A percentile compares a stretch with the other conserved stretches of the same genome.
Conservation (phyloP, 2,797 vertebrate species). For the Euphonia xanthogaster region DNA sequence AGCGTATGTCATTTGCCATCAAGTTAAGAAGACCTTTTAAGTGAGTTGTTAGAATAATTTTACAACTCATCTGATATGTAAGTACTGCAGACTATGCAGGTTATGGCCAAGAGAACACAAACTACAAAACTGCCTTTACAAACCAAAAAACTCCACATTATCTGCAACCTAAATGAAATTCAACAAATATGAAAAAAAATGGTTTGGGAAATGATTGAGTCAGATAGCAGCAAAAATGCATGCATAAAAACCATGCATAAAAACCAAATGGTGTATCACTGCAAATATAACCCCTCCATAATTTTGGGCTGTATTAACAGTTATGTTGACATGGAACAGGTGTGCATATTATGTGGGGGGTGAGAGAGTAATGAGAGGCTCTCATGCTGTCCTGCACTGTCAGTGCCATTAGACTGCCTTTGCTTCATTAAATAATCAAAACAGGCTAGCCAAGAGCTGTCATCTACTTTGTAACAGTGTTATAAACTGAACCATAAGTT, state of each 20-base stretch:
- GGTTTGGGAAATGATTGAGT: neutral
- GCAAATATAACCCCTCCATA: accelerated
- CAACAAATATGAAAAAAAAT: neutral
- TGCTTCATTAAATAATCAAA: neutral
- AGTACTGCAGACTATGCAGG: neutral
- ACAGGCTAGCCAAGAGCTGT: neutral
- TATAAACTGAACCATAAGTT: neutral
- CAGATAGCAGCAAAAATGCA: neutral
- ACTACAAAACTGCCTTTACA: neutral
- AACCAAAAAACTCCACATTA: neutral
- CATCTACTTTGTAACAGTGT: accelerated
- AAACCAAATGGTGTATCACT: accelerated
- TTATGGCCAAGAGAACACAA: neutral
- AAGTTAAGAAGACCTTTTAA: neutral
- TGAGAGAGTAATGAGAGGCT: neutral
- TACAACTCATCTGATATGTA: neutral
- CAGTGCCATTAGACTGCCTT: neutral
- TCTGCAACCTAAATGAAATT: neutral
- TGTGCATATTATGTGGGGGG: neutral
- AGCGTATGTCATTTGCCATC: neutral
- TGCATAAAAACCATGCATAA: neutral
- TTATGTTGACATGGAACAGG: neutral
- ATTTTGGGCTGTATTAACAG: neutral
- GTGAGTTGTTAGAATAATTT: neutral
- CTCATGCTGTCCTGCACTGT: too few relatives aligned